Percentiles rank a stretch among this genome's conserved stretches.
Conservation (phyloP, 2,113 vertebrate species). For the Aphelocoma coerulescens region DNA sequence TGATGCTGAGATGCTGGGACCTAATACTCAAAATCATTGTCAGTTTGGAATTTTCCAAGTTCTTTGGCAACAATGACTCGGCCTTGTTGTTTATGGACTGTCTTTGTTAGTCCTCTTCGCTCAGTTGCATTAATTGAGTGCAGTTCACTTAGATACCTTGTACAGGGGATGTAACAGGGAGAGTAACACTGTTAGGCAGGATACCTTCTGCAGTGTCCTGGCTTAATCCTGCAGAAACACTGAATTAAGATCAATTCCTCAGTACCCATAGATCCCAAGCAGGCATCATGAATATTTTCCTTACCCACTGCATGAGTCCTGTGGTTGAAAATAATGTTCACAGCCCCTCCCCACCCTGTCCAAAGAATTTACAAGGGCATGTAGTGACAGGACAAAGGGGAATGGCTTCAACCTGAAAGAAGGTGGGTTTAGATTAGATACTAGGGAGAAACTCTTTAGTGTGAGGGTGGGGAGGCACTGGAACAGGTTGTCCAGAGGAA, state of each 20-base stretch:
- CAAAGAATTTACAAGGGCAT: not conserved
- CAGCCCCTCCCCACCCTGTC: not conserved
- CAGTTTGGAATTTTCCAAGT: not conserved
- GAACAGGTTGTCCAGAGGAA: not conserved
- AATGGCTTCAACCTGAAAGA: not conserved
- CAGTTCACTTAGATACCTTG: not conserved
- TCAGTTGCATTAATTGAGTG: not conserved
- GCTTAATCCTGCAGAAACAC: not conserved
- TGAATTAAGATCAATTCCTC: not conserved
- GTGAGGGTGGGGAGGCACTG: not conserved
- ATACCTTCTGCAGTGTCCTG: not conserved
- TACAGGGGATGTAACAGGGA: not conserved
- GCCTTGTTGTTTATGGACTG: not conserved
- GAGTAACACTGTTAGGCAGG: not conserved
- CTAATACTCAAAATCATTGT: not conserved
- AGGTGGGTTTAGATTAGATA: not conserved
- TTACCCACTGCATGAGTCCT: not conserved
- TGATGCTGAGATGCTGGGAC: not conserved
- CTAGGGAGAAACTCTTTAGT: not conserved
- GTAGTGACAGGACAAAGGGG: not conserved
- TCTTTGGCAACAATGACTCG: not conserved
- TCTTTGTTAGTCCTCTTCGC: not conserved
- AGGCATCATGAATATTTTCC: not conserved
- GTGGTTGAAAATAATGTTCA: not conserved
- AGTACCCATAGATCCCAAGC: not conserved